Evolutionary conservation across 2,888 invertebrate genomes (phyloP), one percentile per base, ranked within the genome.

Genomic region (Ditula angustiorana): DNA sequence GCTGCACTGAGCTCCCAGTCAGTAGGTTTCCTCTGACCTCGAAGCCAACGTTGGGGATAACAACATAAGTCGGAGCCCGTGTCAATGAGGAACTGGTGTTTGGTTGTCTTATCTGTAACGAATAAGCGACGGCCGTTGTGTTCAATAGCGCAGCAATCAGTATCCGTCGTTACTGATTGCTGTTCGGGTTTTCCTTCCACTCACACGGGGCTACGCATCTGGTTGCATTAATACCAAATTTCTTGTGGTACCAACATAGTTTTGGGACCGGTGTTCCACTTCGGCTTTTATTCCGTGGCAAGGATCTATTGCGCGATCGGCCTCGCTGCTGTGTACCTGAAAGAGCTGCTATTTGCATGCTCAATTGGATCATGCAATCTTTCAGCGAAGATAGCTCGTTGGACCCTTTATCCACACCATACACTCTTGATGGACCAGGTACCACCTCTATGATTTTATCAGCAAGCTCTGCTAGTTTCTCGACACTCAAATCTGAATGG

Each of bases 51-150:
- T 5, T 24, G 52, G 0, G 61, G 47, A 53, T 16, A 53, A n/a
- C 61, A 68, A 21, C 70, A 70, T 1, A 72, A 24, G 11, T 70
- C 69, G 1, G 70, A 69, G 0, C 71, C 69, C 0, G 71, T 71
- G 33, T 71, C 69, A 1, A 73, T 59, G 0, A 68, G 21, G 30
- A 62, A 68, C 4, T 28, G 49, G 2, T 19, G 41, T 24, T 61
- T 61, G 5, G 58, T 37, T 0, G 2, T 2, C n/a, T 16, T 33
- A 59, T 67, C 67, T 1, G 64, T 67, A 2, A 70, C 44, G 41
- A 71, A 71, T 0, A 69, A 37, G 28, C 71, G 71, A 49, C 69
- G 53, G 50, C 62, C 46, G 3, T 30, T 10, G 26, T 13, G 41
- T 24, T 37, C 23, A 5, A 24, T 2, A 1, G 23, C 1, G 16